These are phyloP conservation scores for Fulmarus glacialis DNA, from an alignment of 2,113 vertebrate genomes.

Conservation along the genomic window DNA sequence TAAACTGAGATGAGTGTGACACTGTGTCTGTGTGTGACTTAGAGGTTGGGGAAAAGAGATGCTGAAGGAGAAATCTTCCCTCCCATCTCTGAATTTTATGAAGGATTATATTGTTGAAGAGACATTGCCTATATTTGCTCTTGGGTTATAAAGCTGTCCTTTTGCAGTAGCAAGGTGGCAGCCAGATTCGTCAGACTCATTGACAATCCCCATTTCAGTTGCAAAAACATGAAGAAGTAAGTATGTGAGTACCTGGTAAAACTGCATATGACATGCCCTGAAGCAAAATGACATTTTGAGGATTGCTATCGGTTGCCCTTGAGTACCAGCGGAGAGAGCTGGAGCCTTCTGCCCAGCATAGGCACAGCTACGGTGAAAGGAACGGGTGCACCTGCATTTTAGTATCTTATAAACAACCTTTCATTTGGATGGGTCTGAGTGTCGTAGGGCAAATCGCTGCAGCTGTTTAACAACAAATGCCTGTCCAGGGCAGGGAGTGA, in stretches of 20 bases:
- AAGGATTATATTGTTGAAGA: not conserved
- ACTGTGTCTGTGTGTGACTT: not conserved
- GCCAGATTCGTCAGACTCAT: not conserved
- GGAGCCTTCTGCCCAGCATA: not conserved
- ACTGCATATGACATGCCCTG: not conserved
- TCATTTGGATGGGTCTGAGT: not conserved
- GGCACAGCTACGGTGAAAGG: not conserved
- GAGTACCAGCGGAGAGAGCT: not conserved
- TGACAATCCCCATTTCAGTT: not conserved
- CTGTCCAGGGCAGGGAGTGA: not conserved
- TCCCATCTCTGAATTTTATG: not conserved
- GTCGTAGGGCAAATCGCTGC: not conserved
- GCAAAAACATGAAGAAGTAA: not conserved
- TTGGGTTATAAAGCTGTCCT: not conserved
- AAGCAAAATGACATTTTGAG: not conserved
- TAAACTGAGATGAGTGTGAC: not conserved
- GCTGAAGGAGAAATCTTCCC: not conserved
- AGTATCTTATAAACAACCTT: not conserved
- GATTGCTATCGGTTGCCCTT: not conserved
- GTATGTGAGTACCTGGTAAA: not conserved
- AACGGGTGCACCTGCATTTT: not conserved
- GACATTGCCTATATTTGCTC: not conserved
- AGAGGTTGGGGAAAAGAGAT: not conserved
- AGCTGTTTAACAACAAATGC: not conserved
- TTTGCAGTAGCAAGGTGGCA: not conserved